Base-by-base conservation (phyloP, 2,113 vertebrate species). In the Pachyramphus minor region DNA sequence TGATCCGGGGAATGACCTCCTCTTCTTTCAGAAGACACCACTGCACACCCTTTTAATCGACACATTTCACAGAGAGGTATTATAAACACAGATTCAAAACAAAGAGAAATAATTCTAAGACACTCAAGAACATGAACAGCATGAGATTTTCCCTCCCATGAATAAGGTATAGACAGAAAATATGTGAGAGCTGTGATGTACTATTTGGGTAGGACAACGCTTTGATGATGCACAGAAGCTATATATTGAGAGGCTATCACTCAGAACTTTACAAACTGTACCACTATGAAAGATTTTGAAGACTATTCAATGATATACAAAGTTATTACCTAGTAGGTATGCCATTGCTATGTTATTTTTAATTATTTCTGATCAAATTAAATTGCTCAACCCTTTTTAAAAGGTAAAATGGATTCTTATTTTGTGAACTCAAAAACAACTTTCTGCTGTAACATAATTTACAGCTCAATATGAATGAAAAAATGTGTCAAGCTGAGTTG, bases 21-120 rank as follows among this genome's bases (percentile, higher is more conserved):
- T 99, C 98, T 66, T 99, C 98, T 92, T 98, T 98, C 98, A 99
- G 97, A 68, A 98, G 97, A 97, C 98, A 98, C 99, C 99, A 99
- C 97, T 99, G 99, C 95, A 99, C 96, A 62, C 99, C 99, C 99
- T 99, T 98, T 92, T 64, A 97, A 98, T 92, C 35, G 64, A 98
- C 69, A 98, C 87, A 97, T 90, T 94, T 88, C 66, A 97, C 42
- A 98, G 62, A 92, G 9, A 91, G n/a, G 35, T 35, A 75, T 98
- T 95, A 97, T 19, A 83, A 96, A 95, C 4, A 89, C 6, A 84
- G 73, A 81, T 69, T 63, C 39, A 23, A 79, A 39, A 37, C 69
- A 69, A 77, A 73, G 55, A 86, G 69, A 71, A 59, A 17, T 1
- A 45, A 59, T 74, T 35, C 55, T 35, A 67, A 66, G 15, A 42